These are phyloP conservation scores for Stigmatopora nigra DNA, from an alignment of 2,113 vertebrate species.

Conservation along the genomic window DNA sequence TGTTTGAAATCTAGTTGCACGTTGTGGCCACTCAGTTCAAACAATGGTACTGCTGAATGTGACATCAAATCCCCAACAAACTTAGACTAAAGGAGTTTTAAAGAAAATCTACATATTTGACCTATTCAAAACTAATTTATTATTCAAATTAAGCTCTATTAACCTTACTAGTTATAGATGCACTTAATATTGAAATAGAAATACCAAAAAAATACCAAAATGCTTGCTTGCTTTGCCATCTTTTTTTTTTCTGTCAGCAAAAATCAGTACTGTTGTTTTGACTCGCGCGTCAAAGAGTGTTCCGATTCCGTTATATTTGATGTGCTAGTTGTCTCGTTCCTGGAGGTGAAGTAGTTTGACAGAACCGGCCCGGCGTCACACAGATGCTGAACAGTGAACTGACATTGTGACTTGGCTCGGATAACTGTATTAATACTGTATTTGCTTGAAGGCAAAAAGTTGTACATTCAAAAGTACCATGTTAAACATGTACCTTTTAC, in stretches of 20 bases:
- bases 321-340: constrained; percentile 58
- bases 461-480: constrained; percentile 65
- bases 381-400: constrained; percentile 55
- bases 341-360: constrained; percentile 43
- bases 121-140: constrained; percentile 29
- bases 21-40: constrained; percentile 77
- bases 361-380: constrained; percentile 38
- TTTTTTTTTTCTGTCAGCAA: constrained; percentile 24
- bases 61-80: background rate
- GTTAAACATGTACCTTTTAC: constrained; percentile 69
- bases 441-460: constrained; percentile 68
- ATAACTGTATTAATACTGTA: constrained; percentile 67
- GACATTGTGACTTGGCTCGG: constrained; percentile 58
- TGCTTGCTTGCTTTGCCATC: constrained; percentile 34
- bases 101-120: constrained; percentile 4
- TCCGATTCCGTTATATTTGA: constrained; percentile 54
- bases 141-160: constrained; percentile 11
- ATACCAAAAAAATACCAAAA: constrained; percentile 23
- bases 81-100: background rate
- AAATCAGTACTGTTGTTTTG: constrained; percentile 90
- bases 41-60: constrained; percentile 78
- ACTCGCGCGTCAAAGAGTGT: constrained; percentile 70
- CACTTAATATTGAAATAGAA: constrained; percentile 5
- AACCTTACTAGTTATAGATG: constrained; percentile 12
- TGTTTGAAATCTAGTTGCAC: constrained; percentile 65